These are phyloP conservation scores for Adelges cooleyi DNA, from an alignment of 1,140 invertebrate genomes.

Conservation along the genomic window DNA sequence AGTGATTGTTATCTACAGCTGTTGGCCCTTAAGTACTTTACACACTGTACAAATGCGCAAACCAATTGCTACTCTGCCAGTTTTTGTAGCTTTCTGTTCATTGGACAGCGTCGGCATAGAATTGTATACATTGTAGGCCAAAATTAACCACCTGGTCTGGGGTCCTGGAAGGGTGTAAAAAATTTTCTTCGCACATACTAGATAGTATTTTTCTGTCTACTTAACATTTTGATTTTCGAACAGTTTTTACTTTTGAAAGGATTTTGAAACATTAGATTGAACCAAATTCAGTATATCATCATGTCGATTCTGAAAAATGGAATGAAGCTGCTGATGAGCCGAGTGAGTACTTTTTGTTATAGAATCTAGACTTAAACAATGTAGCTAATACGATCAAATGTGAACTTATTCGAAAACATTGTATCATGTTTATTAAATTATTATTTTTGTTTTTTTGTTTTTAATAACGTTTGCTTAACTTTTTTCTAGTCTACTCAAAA, in stretches of 20 bases:
- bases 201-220: too few species aligned
- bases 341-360: background rate
- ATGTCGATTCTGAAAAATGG: constrained; percentile 25
- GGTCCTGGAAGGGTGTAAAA: background rate
- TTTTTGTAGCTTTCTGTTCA: background rate
- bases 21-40: background rate
- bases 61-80: background rate
- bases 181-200: background rate
- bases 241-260: too few species aligned
- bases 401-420: too few species aligned
- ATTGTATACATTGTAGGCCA: background rate
- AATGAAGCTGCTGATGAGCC: constrained; percentile 13
- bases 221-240: too few species aligned
- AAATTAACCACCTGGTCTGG: background rate
- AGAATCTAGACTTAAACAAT: background rate
- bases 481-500: constrained; percentile 7
- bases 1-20: constrained; percentile 13
- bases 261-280: too few species aligned
- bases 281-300: too few species aligned
- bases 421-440: too few species aligned
- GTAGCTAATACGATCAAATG: too few species aligned
- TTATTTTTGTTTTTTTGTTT: too few species aligned
- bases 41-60: background rate
- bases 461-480: background rate
- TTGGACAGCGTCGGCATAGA: background rate